Conservation (phyloP, 2,797 vertebrate genomes). For the Acestrorhynchus altus region DNA sequence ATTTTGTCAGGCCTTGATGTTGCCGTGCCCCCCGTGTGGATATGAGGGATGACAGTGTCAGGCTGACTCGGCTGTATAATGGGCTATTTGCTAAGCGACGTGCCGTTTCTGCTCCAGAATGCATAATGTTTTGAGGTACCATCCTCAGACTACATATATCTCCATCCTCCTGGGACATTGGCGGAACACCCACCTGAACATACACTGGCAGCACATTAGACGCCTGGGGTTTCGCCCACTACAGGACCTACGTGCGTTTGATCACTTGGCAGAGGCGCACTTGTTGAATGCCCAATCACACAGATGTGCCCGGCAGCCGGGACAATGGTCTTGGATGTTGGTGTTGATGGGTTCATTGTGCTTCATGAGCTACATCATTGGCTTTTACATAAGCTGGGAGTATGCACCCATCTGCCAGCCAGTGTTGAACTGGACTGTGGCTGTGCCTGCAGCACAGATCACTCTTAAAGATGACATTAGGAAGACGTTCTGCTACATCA, state of each 20-base stretch:
- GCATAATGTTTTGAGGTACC: constrained; percentile 66
- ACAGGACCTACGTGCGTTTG: constrained; percentile 30
- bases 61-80: constrained; percentile 66
- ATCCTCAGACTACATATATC: constrained; percentile 54
- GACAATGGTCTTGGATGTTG: neutral
- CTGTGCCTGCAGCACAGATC: neutral
- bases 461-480: neutral
- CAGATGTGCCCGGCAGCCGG: constrained; percentile 3
- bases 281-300: constrained; percentile 27
- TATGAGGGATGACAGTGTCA: constrained; percentile 69
- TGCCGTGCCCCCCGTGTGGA: constrained; percentile 60
- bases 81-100: constrained; percentile 60
- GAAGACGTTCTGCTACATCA: neutral
- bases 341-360: neutral
- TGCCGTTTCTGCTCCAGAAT: constrained; percentile 62
- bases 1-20: constrained; percentile 65
- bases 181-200: constrained; percentile 58
- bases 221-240: constrained; percentile 24
- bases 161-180: constrained; percentile 52
- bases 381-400: neutral
- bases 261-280: constrained; percentile 24
- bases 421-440: neutral
- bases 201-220: constrained; percentile 57
- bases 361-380: neutral
- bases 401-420: constrained; percentile 4